Evolutionary conservation across 2,113 vertebrate genomes (phyloP), one percentile per base, ranked within the genome.

Genomic region (Sylvia atricapilla): DNA sequence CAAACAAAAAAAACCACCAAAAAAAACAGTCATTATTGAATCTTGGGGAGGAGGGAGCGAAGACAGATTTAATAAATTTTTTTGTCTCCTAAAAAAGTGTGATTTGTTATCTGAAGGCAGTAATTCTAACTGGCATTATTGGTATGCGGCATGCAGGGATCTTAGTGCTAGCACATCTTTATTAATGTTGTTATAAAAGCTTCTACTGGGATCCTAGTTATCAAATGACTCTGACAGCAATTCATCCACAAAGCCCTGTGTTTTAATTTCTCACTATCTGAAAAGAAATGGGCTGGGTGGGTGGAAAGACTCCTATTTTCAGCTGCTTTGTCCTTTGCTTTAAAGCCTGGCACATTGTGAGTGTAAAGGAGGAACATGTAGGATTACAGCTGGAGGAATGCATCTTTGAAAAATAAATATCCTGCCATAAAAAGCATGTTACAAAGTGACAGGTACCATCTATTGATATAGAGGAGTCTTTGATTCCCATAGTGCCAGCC

Each of bases 321-420:
- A 94, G 81, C 82, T 94, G 93, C 95, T 96, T 97, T 97, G 93
- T 97, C 96, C 96, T 97, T 94, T 64, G 75, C 77, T 96, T 97
- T 96, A 95, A 97, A 97, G 94, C 70, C 75, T 94, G 85, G 93
- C 89, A 94, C 50, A 10, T 80, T 95, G 92, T 80, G 81, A 96
- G 82, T 39, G 43, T 94, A 97, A 97, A 96, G 95, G 70, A 97
- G 79, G 89, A 94, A 93, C 78, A 93, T 75, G 95, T 79, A 97
- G 87, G 95, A 95, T 93, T 95, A 97, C 78, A 96, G 87, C 47
- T 1, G 89, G 88, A 97, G 90, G 84, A 96, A 95, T 87, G 75
- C 20, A 73, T 95, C 96, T 97, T 97, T 97, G 97, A 97, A 97
- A 97, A 97, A 94, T 94, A 97, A 97, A 97, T 97, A 96, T 90